These are phyloP conservation scores for Caenorhabditis elegans DNA, from an alignment of 1,140 invertebrate species.

Conservation along the genomic window DNA sequence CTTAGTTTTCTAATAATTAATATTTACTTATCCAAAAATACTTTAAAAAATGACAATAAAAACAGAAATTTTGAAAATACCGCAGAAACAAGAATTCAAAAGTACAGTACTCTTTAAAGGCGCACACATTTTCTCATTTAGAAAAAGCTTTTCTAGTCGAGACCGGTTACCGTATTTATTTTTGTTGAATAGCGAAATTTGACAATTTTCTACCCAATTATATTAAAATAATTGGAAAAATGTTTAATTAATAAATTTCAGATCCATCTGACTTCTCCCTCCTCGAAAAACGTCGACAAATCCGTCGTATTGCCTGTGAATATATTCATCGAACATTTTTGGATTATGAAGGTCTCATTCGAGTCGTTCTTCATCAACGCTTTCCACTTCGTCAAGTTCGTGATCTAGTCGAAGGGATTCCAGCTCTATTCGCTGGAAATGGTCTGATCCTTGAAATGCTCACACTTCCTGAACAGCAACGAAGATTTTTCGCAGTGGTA, in stretches of 20 bases:
- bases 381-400: neutral
- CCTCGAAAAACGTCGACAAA: neutral
- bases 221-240: no score
- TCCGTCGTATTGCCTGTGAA: neutral
- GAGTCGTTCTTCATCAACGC: neutral
- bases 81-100: no score
- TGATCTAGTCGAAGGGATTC: neutral
- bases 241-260: no score
- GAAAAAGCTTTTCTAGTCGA: no score
- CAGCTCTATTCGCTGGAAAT: neutral
- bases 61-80: no score
- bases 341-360: conserved; percentile 3
- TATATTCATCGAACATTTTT: conserved; percentile 3
- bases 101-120: no score
- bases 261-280: neutral
- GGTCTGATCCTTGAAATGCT: neutral
- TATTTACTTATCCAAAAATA: no score
- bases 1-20: no score
- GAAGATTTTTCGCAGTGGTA: neutral
- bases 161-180: no score
- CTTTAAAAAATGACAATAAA: no score
- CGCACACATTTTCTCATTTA: no score
- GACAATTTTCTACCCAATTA: no score
- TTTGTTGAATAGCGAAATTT: neutral
- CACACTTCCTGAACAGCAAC: neutral